Base-by-base conservation (phyloP, 2,113 vertebrate genomes). In the Haemorhous mexicanus region DNA sequence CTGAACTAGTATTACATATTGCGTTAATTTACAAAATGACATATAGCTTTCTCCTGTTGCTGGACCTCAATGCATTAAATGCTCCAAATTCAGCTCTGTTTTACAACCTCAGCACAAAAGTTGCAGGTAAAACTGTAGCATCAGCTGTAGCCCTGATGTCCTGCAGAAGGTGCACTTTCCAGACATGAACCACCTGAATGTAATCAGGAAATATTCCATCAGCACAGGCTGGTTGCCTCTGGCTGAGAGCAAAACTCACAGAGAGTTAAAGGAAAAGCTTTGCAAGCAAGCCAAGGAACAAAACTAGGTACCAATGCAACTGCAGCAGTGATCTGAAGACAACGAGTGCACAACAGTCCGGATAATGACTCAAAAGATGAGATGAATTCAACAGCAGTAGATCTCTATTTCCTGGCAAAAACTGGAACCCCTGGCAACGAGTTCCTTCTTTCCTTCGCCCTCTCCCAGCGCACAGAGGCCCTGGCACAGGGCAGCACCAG, bases 341-440 rank as follows among this genome's bases (percentile, higher is more conserved):
- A 59, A 49, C 0, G 7, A 32, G 19, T 0, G 0, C 41, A 10
- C 10, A 1, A 33, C 67, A 41, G 55, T 19, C 73, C 22, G 32
- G 52, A 19, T 24, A 55, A 32, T 4, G 8, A 47, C 58, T 64
- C 39, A 13, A 73, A 80, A 50, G 6, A 43, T 3, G 8, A 46
- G 32, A 17, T 2, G 1, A 41, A 74, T 35, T 46, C 0, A 0
- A 59, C n/a, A 58, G 35, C 27, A 64, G 19, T 1, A 47, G 44
- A 27, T 39, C 80, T 68, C 27, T 22, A 10, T 46, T 75, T 76
- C 56, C 47, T 13, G 13, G 44, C 44, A 76, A 66, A 89, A 70
- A n/a, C 8, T 14, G 8, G 49, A 70, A 66, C 10, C 28, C 47
- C 9, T 5, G 46, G 69, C 37, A 50, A 17, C 0, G 4, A 37